Evolutionary conservation across 1,140 invertebrate genomes (phyloP).

Genomic region (Habropoda laboriosa): DNA sequence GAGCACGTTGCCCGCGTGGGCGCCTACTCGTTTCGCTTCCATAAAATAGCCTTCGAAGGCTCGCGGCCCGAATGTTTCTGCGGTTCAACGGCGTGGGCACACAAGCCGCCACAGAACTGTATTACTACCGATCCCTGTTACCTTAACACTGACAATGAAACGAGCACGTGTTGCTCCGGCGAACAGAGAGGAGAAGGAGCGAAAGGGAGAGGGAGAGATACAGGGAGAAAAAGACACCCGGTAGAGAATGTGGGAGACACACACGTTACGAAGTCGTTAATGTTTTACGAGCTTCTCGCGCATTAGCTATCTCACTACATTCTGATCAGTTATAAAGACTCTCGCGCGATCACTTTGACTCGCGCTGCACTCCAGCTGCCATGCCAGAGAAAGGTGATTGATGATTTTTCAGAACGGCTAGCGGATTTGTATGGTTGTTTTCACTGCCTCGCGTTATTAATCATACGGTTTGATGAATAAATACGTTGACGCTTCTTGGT

Average conservation of each 20-base stretch:
- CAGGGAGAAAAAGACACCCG: neutral
- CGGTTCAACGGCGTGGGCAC: constrained; percentile 50
- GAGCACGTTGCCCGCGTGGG: constrained; percentile 41
- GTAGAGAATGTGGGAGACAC: constrained; percentile 28
- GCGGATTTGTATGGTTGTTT: no score
- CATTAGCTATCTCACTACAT: neutral
- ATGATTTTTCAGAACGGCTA: neutral
- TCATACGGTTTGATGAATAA: no score
- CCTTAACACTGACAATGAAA: constrained; percentile 68
- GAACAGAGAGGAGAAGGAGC: no score
- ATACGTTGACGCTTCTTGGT: no score
- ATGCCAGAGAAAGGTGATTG: neutral
- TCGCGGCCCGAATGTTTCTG: constrained; percentile 50
- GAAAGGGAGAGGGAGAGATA: neutral
- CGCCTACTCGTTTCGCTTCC: constrained; percentile 63
- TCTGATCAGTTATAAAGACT: neutral
- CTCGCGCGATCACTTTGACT: neutral
- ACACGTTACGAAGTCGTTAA: constrained; percentile 36
- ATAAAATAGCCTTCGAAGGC: constrained; percentile 63
- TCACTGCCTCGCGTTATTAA: neutral
- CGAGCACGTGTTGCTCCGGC: constrained; percentile 39
- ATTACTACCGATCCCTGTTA: constrained; percentile 59
- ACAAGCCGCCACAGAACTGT: constrained; percentile 48
- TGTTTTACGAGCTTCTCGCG: constrained; percentile 25
- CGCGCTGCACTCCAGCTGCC: neutral